These are phyloP conservation scores for Ptilorrhoa leucosticta DNA, from an alignment of 2,113 vertebrate species.

Conservation along the genomic window DNA sequence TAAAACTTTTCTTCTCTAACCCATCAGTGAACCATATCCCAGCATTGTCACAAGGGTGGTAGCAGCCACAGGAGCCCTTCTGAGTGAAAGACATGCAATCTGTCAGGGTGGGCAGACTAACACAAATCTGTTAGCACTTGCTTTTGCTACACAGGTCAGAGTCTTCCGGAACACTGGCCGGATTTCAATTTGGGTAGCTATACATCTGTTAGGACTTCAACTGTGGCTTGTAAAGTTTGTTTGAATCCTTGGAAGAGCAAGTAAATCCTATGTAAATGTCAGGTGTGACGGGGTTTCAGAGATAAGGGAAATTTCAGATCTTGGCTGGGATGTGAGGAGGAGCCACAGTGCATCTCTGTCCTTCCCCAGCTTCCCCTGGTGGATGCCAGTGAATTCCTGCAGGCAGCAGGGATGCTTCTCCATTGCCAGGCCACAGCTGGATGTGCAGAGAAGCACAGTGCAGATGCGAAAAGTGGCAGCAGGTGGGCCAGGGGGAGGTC, in stretches of 20 bases:
- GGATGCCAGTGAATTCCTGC: not conserved
- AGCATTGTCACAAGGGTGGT: not conserved
- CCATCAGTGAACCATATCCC: not conserved
- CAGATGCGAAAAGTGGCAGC: not conserved
- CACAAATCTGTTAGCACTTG: not conserved
- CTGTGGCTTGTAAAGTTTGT: not conserved
- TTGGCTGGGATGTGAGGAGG: not conserved
- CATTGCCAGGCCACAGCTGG: not conserved
- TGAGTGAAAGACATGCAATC: not conserved
- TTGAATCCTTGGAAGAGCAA: not conserved
- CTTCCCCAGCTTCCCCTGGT: accelerated
- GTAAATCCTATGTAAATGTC: not conserved
- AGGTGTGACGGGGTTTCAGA: not conserved
- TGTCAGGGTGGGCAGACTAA: not conserved
- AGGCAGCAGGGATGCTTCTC: not conserved
- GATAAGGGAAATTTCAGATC: not conserved
- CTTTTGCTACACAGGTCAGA: not conserved
- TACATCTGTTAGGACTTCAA: not conserved
- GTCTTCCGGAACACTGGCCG: not conserved
- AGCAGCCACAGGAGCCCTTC: not conserved
- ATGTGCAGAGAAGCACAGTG: not conserved
- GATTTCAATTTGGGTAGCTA: not conserved
- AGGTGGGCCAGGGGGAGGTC: not conserved
- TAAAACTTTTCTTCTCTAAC: not conserved
- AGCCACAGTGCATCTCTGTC: not conserved